Evolutionary conservation across 2,113 vertebrate genomes (phyloP).

Genomic region (Noturus placidus): DNA sequence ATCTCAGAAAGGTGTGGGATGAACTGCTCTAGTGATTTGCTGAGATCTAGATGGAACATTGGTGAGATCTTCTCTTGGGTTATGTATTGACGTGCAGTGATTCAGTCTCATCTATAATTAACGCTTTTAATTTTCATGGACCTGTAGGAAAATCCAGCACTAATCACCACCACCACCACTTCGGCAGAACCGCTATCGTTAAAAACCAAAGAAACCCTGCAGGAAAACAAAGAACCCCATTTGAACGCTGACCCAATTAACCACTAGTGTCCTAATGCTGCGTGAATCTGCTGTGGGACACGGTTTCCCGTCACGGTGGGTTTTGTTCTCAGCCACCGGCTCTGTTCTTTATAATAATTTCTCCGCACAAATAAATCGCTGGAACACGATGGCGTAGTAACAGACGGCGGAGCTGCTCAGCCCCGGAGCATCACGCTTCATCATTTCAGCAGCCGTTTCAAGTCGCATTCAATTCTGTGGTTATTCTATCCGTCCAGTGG

Average conservation of each 20-base stretch:
- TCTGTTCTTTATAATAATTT: not conserved
- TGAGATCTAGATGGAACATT: not conserved
- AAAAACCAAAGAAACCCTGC: not conserved
- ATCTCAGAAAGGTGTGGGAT: not conserved
- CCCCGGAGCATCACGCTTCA: conserved; percentile 8
- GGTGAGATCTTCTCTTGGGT: too few species aligned
- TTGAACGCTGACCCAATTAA: not conserved
- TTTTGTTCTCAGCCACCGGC: conserved; percentile 28
- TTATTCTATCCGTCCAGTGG: not conserved
- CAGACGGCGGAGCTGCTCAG: conserved; percentile 30
- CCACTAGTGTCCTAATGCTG: not conserved
- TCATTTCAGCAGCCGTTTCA: not conserved
- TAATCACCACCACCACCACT: not conserved
- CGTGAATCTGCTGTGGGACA: not conserved
- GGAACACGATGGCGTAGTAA: conserved; percentile 25
- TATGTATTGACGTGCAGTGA: not conserved
- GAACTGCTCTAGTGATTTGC: not conserved
- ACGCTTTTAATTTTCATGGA: not conserved
- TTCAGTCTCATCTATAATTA: not conserved
- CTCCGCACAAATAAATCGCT: conserved; percentile 30
- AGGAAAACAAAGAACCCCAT: not conserved
- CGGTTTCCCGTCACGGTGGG: not conserved
- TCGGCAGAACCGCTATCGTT: not conserved
- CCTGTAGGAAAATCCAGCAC: not conserved
- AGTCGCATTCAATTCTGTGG: not conserved